Evolutionary conservation across 2,797 vertebrate species (phyloP).

Genomic region (Melanotaenia nigrans): DNA sequence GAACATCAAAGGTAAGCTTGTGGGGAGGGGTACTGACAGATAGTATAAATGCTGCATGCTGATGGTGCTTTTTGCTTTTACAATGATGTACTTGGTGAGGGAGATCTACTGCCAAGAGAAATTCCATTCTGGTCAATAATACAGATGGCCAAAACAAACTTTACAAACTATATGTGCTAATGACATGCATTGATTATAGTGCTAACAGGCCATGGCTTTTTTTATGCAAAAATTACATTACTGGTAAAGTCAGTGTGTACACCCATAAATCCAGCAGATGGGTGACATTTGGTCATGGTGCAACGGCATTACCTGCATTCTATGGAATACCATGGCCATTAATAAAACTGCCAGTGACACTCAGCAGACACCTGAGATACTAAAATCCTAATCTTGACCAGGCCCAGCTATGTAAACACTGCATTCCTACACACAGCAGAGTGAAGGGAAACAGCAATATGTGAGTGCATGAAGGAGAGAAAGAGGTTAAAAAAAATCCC

Average conservation of each 20-base stretch:
- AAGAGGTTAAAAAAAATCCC: neutral
- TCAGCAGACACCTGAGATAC: slow-evolving; percentile 71
- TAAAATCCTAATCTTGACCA: slow-evolving; percentile 56
- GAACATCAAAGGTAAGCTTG: slow-evolving; percentile 4
- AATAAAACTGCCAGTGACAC: slow-evolving; percentile 66
- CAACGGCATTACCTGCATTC: slow-evolving; percentile 7
- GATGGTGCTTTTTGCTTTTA: slow-evolving; percentile 37
- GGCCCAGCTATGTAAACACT: slow-evolving; percentile 74
- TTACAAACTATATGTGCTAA: neutral
- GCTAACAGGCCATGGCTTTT: neutral
- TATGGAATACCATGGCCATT: slow-evolving; percentile 12
- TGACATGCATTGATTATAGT: slow-evolving; percentile 1
- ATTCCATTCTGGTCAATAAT: slow-evolving; percentile 7
- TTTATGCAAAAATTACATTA: neutral
- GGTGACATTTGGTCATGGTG: slow-evolving; percentile 10
- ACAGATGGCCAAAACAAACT: no score
- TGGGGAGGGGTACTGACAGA: neutral
- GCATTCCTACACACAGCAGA: slow-evolving; percentile 66
- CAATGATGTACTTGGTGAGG: slow-evolving; percentile 29
- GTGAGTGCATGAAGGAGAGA: slow-evolving; percentile 1
- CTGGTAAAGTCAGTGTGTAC: neutral
- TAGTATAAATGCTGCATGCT: slow-evolving; percentile 29
- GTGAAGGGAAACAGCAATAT: slow-evolving; percentile 1
- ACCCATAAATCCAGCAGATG: slow-evolving; percentile 20
- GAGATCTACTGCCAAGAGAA: slow-evolving; percentile 34